Evolutionary conservation across 2,113 vertebrate species (phyloP).

Genomic region (Pogonocichla stellata): DNA sequence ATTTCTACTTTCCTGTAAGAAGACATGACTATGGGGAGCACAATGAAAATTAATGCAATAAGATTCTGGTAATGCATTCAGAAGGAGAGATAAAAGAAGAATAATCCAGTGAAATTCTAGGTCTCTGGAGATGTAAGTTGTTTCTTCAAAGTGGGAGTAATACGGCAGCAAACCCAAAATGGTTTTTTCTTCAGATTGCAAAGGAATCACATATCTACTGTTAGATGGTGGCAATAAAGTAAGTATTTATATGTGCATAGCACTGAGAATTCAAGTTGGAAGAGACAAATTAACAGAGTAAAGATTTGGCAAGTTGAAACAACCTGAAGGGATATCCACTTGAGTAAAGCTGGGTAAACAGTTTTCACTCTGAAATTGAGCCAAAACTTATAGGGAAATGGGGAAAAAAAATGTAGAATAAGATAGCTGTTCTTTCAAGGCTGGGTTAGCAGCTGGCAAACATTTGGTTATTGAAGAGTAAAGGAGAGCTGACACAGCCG

Average conservation of each 20-base stretch:
- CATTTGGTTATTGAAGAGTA: not conserved
- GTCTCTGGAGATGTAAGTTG: not conserved
- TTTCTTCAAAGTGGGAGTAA: not conserved
- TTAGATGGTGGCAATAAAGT: not conserved
- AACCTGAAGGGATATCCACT: not conserved
- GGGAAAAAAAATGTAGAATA: not conserved
- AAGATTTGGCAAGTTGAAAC: not conserved
- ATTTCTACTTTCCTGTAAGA: not conserved
- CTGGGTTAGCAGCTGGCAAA: not conserved
- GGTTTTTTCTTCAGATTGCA: not conserved
- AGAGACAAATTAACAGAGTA: constrained; percentile 2
- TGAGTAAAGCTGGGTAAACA: not conserved
- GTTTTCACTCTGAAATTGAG: not conserved
- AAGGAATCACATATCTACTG: not conserved
- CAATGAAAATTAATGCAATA: constrained; percentile 7
- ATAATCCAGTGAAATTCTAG: not conserved
- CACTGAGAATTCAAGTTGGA: not conserved
- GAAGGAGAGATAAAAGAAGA: constrained; percentile 3
- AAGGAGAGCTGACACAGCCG: not conserved
- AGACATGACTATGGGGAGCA: not conserved
- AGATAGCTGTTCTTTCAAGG: not conserved
- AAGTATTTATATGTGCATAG: not conserved
- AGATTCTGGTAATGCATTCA: not conserved
- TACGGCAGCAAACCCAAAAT: not conserved
- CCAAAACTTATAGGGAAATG: not conserved